Conservation (phyloP, 92 coral and sea anemone genomes). For the Ricordea florida region DNA sequence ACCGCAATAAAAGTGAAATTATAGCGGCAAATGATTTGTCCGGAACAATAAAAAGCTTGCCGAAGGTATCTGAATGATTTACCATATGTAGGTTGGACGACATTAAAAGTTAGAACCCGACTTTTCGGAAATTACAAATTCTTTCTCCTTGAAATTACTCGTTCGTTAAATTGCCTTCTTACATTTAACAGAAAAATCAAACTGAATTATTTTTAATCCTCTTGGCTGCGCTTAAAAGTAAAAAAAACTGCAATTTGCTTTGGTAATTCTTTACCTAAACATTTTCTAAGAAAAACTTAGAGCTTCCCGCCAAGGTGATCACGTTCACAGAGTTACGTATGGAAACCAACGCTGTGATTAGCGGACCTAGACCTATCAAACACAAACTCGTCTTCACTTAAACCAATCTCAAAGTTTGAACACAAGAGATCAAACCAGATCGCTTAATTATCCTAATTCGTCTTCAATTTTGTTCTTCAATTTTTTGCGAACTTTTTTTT, state of each 20-base stretch:
- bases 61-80: slow-evolving; percentile 82
- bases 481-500: too few relatives aligned
- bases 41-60: slow-evolving; percentile 76
- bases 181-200: slow-evolving; percentile 52
- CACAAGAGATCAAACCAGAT: slow-evolving; percentile 14
- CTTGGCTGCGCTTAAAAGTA: slow-evolving; percentile 53
- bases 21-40: slow-evolving; percentile 80
- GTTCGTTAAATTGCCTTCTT: slow-evolving; percentile 21
- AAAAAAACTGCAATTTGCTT: slow-evolving; percentile 51
- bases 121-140: slow-evolving; percentile 67
- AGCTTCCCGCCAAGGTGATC: not conserved
- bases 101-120: slow-evolving; percentile 41
- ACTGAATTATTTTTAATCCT: slow-evolving; percentile 70
- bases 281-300: slow-evolving; percentile 65
- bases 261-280: slow-evolving; percentile 78
- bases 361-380: slow-evolving; percentile 6
- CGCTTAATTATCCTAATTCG: slow-evolving; percentile 15
- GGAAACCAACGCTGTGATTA: slow-evolving; percentile 1
- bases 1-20: slow-evolving; percentile 96
- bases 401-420: slow-evolving; percentile 27
- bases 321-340: not conserved
- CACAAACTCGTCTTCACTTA: not conserved
- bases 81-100: slow-evolving; percentile 78
- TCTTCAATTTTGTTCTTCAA: slow-evolving; percentile 18
- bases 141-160: slow-evolving; percentile 41